Conservation (phyloP, 2,797 vertebrate species). For the Onychomys torridus region DNA sequence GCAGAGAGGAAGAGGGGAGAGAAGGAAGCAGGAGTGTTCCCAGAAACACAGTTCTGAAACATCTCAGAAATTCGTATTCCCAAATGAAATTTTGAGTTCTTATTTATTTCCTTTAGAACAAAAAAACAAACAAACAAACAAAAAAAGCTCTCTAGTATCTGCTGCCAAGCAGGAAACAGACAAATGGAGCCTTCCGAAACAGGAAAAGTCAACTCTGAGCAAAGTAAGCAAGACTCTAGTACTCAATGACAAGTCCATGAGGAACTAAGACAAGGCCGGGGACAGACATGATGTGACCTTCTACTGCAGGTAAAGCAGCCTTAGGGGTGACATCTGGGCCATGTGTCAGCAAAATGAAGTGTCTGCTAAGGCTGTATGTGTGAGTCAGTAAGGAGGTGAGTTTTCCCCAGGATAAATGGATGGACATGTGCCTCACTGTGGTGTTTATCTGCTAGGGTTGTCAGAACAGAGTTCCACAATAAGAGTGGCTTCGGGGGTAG, state of each 20-base stretch:
- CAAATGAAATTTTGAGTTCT: conserved; percentile 15
- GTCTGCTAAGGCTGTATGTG: not conserved
- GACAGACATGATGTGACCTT: fast-evolving
- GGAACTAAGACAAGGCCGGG: not conserved
- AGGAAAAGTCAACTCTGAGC: not conserved
- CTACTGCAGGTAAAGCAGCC: not conserved
- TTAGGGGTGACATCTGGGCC: conserved; percentile 50
- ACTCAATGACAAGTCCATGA: not conserved
- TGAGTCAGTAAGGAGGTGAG: not conserved
- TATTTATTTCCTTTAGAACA: conserved; percentile 3
- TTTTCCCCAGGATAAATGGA: not conserved
- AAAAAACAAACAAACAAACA: too few relatives aligned
- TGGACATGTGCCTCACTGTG: fast-evolving
- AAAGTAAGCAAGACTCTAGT: conserved; percentile 2
- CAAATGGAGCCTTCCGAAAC: not conserved
- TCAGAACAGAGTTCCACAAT: not conserved
- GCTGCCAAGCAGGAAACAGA: not conserved
- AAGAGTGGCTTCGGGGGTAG: not conserved
- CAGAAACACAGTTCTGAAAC: not conserved
- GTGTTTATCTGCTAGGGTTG: not conserved
- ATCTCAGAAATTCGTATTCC: not conserved
- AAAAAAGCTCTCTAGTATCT: not conserved
- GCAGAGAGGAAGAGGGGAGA: fast-evolving
- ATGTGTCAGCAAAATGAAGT: not conserved
- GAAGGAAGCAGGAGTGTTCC: not conserved